These are phyloP conservation scores for Epinotia bilunana DNA, from an alignment of 2,888 invertebrate genomes.

Conservation along the genomic window DNA sequence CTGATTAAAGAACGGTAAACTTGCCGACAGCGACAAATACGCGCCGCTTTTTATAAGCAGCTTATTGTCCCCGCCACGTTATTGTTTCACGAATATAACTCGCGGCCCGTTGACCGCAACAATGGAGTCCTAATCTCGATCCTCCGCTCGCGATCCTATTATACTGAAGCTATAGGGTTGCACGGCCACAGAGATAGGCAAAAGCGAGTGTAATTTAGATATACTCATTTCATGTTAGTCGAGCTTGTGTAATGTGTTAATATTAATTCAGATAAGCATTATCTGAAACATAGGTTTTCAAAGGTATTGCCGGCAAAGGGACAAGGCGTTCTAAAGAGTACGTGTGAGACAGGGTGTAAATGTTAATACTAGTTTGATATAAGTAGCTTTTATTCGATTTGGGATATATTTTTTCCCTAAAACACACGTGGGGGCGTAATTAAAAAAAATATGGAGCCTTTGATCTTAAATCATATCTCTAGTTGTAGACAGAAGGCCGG, in stretches of 20 bases:
- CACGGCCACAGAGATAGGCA: neutral
- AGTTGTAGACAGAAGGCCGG: too few relatives aligned
- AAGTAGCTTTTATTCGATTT: too few relatives aligned
- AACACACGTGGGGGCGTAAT: too few relatives aligned
- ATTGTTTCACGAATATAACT: constrained; percentile 10
- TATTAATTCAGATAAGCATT: neutral
- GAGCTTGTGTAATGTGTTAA: neutral
- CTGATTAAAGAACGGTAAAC: neutral
- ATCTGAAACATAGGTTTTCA: neutral
- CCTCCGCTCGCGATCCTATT: neutral
- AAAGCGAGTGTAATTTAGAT: neutral
- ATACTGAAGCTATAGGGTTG: neutral
- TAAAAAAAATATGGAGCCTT: too few relatives aligned
- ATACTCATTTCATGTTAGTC: neutral
- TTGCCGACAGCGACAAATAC: neutral
- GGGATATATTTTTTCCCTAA: too few relatives aligned
- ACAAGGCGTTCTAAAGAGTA: neutral
- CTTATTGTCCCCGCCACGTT: constrained; percentile 7
- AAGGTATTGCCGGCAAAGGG: neutral
- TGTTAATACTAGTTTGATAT: too few relatives aligned
- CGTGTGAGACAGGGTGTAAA: neutral
- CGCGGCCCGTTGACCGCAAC: constrained; percentile 5
- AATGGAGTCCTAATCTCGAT: constrained; percentile 10
- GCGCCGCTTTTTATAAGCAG: constrained; percentile 1
- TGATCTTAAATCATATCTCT: too few relatives aligned